Conservation (phyloP, 2,113 vertebrate genomes). For the Pandion haliaetus region DNA sequence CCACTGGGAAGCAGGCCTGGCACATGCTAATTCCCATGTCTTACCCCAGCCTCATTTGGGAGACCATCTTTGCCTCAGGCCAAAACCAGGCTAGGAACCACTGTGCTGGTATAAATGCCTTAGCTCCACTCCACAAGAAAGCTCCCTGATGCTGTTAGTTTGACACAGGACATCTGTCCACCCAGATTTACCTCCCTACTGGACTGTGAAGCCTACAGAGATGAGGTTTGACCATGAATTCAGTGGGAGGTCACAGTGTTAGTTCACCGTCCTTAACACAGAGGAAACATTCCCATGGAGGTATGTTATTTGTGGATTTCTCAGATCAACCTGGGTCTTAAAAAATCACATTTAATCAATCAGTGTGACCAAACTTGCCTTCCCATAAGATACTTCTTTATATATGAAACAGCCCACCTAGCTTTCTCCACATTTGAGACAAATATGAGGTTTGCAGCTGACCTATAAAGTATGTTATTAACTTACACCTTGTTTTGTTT, state of each 20-base stretch:
- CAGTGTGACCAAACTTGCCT: neutral
- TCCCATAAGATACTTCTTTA: neutral
- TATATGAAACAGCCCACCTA: neutral
- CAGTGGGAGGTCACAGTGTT: neutral
- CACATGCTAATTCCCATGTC: neutral
- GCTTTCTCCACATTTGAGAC: neutral
- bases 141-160: neutral
- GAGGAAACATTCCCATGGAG: neutral
- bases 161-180: neutral
- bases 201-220: neutral
- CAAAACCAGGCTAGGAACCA: neutral
- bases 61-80: neutral
- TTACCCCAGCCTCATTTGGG: neutral
- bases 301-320: neutral
- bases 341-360: neutral
- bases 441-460: neutral
- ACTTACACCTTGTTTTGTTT: neutral
- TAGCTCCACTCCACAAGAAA: neutral
- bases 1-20: neutral
- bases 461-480: neutral
- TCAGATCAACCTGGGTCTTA: neutral
- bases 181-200: neutral
- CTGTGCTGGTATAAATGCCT: neutral
- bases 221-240: neutral
- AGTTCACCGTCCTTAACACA: neutral